Percentiles rank a stretch among this genome's conserved stretches.
phyloP scores from a whole-genome alignment of 1,140 invertebrate genomes.

The Caenorhabditis briggsae region DNA sequence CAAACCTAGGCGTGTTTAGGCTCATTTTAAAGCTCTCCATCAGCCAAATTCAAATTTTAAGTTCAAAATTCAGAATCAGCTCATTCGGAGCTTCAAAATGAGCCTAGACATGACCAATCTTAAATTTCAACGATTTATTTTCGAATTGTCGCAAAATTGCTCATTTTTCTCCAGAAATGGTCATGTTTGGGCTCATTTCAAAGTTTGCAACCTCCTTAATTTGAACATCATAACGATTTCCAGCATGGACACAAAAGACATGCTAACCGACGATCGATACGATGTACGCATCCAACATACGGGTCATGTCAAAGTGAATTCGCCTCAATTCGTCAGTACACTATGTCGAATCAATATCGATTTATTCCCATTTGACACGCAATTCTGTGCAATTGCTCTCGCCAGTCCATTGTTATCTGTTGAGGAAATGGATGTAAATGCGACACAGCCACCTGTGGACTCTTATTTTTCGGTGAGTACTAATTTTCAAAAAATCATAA shows the following conservation, averaged over 20 bases:
- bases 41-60: too few relatives aligned
- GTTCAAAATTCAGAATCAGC: too few relatives aligned
- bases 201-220: too few relatives aligned
- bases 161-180: too few relatives aligned
- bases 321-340: slow-evolving; percentile 71
- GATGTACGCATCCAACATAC: slow-evolving; percentile 68
- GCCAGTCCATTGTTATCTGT: slow-evolving; percentile 70
- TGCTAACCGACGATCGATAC: slow-evolving; percentile 67
- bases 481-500: background rate
- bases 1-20: too few relatives aligned
- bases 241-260: slow-evolving; percentile 70
- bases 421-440: slow-evolving; percentile 70
- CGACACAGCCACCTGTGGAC: slow-evolving; percentile 70
- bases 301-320: slow-evolving; percentile 71
- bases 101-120: too few relatives aligned
- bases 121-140: too few relatives aligned
- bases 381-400: slow-evolving; percentile 71
- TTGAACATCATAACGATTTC: background rate
- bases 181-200: too few relatives aligned
- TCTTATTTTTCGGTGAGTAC: slow-evolving; percentile 71
- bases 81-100: too few relatives aligned
- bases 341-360: slow-evolving; percentile 73
- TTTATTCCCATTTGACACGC: slow-evolving; percentile 70
- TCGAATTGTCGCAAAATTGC: too few relatives aligned
- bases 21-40: too few relatives aligned